These are phyloP conservation scores for Amniataba percoides DNA, from an alignment of 2,797 vertebrate genomes.

Conservation along the genomic window DNA sequence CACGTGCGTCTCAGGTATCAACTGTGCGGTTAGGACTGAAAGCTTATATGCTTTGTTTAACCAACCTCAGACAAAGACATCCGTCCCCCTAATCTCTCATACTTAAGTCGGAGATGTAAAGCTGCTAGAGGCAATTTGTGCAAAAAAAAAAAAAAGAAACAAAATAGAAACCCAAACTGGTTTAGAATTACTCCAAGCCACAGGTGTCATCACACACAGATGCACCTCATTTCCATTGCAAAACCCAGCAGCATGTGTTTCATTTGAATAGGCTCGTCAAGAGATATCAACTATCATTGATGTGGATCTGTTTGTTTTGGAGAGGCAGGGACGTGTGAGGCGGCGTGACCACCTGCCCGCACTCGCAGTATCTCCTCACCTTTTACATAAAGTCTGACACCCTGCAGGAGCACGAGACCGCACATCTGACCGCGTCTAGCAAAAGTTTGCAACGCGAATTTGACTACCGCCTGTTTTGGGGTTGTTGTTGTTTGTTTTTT, in stretches of 20 bases:
- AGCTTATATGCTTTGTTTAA: constrained; percentile 59
- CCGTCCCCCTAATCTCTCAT: constrained; percentile 31
- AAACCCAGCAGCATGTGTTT: constrained; percentile 42
- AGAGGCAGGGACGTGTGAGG: constrained; percentile 7
- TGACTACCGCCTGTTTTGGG: constrained; percentile 40
- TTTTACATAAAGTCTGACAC: constrained; percentile 56
- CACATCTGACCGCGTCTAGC: not conserved
- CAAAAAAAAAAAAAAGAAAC: constrained; percentile 30
- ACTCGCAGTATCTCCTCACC: constrained; percentile 20
- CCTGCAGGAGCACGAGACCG: not conserved
- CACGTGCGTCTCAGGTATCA: constrained; percentile 62
- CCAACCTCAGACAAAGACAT: constrained; percentile 61
- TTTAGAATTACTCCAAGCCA: constrained; percentile 68
- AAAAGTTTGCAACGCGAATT: constrained; percentile 42
- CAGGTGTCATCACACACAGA: constrained; percentile 71
- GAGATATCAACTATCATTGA: constrained; percentile 52
- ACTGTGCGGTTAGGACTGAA: constrained; percentile 43
- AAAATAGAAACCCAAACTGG: no score
- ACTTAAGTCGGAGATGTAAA: constrained; percentile 65
- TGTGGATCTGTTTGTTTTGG: constrained; percentile 56
- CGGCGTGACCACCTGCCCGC: constrained; percentile 24
- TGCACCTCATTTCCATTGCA: constrained; percentile 74
- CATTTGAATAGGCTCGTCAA: constrained; percentile 69
- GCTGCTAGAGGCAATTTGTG: constrained; percentile 51
- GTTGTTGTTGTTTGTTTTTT: not conserved